A percentile compares a stretch with the other conserved stretches of the same genome.
These are phyloP conservation scores for Charaxes varanes DNA, from an alignment of 1,140 invertebrate genomes.

Conservation along the genomic window DNA sequence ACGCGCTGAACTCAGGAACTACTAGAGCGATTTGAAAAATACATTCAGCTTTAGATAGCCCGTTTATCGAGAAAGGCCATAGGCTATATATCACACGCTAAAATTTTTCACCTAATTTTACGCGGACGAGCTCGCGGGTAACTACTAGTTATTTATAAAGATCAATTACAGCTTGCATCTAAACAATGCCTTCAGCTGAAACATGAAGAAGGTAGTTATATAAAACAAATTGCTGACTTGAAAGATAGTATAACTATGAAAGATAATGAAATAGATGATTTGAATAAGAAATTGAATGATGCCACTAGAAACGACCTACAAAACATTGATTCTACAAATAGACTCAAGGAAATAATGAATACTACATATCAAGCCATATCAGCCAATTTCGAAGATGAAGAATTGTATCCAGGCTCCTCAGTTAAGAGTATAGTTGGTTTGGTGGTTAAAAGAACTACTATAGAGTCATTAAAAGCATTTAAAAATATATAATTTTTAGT, in stretches of 20 bases:
- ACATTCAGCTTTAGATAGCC: too few species aligned
- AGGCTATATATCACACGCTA: too few species aligned
- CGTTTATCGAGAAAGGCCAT: too few species aligned
- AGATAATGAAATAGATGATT: conserved; percentile 22
- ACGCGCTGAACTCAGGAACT: too few species aligned
- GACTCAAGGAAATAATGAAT: conserved; percentile 60
- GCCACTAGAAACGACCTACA: conserved; percentile 12
- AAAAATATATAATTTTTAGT: too few species aligned
- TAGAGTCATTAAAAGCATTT: conserved; percentile 30
- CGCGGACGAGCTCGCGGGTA: too few species aligned
- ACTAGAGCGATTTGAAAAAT: too few species aligned
- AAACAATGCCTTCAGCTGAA: conserved; percentile 12
- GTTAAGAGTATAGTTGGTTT: conserved; percentile 41
- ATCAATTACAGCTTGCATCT: conserved; percentile 27
- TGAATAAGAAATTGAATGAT: conserved; percentile 20
- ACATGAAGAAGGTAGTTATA: conserved; percentile 13
- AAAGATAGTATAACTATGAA: conserved; percentile 25
- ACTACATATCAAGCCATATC: conserved; percentile 48
- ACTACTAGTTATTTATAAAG: too few species aligned
- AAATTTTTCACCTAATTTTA: too few species aligned
- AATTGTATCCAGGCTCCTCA: conserved; percentile 37
- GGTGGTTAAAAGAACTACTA: conserved; percentile 53
- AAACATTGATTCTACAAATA: conserved; percentile 29
- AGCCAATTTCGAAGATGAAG: conserved; percentile 39
- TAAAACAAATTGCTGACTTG: conserved; percentile 29